Percentiles rank a stretch among this genome's conserved stretches.
These are phyloP conservation scores for Mormyrus hasselquistii DNA, from an alignment of 2,797 vertebrate species.

Conservation along the genomic window DNA sequence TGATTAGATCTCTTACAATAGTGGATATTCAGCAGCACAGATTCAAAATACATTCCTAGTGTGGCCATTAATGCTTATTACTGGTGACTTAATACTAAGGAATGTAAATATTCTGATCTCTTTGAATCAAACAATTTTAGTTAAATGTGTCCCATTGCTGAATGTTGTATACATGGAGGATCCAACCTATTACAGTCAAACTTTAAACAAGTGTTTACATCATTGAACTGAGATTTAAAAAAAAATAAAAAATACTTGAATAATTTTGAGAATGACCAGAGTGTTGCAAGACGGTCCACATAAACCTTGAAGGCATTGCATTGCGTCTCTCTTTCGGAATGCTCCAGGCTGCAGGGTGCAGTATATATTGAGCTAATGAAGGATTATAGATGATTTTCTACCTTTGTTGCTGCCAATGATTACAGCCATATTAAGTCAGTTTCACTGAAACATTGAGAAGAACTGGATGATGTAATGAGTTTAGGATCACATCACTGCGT, in stretches of 20 bases:
- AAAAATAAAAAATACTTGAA: background rate
- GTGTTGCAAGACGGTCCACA: background rate
- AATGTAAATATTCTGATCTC: background rate
- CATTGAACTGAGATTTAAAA: background rate
- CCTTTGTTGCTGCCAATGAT: background rate
- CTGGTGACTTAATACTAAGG: background rate
- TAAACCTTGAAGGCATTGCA: background rate
- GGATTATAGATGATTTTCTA: background rate
- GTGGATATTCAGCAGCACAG: background rate
- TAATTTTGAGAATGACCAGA: background rate
- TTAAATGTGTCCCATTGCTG: background rate
- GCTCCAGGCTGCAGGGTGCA: background rate
- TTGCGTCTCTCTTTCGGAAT: background rate
- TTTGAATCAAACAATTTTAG: background rate
- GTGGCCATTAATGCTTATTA: background rate
- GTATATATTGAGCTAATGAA: background rate
- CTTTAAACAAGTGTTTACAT: background rate
- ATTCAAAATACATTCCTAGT: background rate
- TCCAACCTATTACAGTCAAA: background rate
- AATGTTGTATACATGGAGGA: background rate
- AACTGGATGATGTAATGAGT: background rate
- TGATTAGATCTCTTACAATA: conserved; percentile 2
- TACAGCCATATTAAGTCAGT: background rate
- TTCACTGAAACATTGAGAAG: background rate
- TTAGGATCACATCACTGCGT: background rate